Evolutionary conservation across 2,113 vertebrate species (phyloP).

Genomic region (Hypomesus transpacificus): DNA sequence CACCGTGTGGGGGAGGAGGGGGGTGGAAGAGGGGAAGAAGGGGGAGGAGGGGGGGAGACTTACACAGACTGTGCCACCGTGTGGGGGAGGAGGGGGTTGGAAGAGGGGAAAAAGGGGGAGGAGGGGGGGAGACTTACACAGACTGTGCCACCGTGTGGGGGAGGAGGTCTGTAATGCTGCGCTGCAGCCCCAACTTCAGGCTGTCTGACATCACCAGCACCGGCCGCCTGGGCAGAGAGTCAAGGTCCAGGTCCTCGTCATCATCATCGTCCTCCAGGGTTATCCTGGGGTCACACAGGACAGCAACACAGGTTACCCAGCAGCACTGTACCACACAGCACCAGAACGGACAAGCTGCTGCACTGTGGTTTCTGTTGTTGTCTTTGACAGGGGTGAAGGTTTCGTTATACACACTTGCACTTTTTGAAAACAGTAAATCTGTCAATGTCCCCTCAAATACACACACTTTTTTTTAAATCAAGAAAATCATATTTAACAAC

Average conservation of each 20-base stretch:
- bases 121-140: constrained; percentile 63
- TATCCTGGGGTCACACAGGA: constrained; percentile 57
- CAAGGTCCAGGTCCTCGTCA: constrained; percentile 70
- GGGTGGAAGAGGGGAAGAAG: too few species aligned
- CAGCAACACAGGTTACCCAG: background rate
- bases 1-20: constrained; percentile 74
- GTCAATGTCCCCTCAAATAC: too few species aligned
- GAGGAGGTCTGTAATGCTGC: constrained; percentile 73
- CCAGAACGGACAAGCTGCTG: too few species aligned
- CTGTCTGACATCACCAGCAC: constrained; percentile 77
- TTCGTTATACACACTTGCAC: too few species aligned
- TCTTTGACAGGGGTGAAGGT: too few species aligned
- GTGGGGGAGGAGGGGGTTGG: background rate
- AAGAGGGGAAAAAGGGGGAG: background rate
- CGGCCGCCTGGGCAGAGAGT: constrained; percentile 64
- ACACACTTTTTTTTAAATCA: too few species aligned
- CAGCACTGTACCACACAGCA: background rate
- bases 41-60: too few species aligned
- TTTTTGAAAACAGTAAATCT: too few species aligned
- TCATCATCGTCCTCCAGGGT: constrained; percentile 75
- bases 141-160: constrained; percentile 75
- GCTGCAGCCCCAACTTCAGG: constrained; percentile 73
- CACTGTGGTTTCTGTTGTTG: too few species aligned
- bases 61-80: too few species aligned
- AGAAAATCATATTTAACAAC: too few species aligned